A percentile compares a stretch with the other conserved stretches of the same genome.
phyloP scores from a whole-genome alignment of 2,888 invertebrate species.

The Nudaria mundana region DNA sequence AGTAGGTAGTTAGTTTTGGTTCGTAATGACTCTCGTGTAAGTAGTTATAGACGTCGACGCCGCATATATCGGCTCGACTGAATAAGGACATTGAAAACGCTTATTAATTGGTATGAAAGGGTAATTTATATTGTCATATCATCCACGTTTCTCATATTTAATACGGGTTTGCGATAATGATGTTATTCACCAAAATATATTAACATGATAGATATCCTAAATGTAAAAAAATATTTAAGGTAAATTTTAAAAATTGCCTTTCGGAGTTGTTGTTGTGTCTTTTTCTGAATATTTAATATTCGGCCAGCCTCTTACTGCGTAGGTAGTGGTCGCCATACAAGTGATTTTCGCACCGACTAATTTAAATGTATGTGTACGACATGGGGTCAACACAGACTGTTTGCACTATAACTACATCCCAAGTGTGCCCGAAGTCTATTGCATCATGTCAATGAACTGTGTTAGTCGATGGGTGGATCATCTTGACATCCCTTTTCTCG shows the following conservation, averaged over 20 bases:
- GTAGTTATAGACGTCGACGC: slow-evolving; percentile 72
- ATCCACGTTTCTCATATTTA: slow-evolving; percentile 81
- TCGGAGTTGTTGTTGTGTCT: slow-evolving; percentile 72
- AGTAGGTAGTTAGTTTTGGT: slow-evolving; percentile 76
- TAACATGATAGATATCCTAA: slow-evolving; percentile 76
- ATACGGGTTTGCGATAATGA: slow-evolving; percentile 82
- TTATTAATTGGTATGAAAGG: slow-evolving; percentile 82
- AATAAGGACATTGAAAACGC: slow-evolving; percentile 81
- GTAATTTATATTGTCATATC: slow-evolving; percentile 82
- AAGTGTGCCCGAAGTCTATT: slow-evolving; percentile 2
- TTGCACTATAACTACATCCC: slow-evolving; percentile 5
- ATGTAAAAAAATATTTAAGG: slow-evolving; percentile 73
- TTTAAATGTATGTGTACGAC: slow-evolving; percentile 9
- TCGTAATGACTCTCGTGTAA: slow-evolving; percentile 73
- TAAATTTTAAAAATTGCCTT: slow-evolving; percentile 77
- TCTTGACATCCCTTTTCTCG: slow-evolving; percentile 25
- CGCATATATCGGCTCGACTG: slow-evolving; percentile 69
- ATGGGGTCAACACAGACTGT: slow-evolving; percentile 10
- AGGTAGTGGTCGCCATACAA: slow-evolving; percentile 18
- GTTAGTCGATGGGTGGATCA: slow-evolving; percentile 19
- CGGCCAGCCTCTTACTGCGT: slow-evolving; percentile 59
- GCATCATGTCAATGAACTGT: slow-evolving; percentile 1
- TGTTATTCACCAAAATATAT: slow-evolving; percentile 80
- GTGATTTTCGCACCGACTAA: slow-evolving; percentile 15
- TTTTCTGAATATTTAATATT: slow-evolving; percentile 74